These are phyloP conservation scores for Montipora capitata DNA, from an alignment of 92 coral and sea anemone species.

Conservation along the genomic window DNA sequence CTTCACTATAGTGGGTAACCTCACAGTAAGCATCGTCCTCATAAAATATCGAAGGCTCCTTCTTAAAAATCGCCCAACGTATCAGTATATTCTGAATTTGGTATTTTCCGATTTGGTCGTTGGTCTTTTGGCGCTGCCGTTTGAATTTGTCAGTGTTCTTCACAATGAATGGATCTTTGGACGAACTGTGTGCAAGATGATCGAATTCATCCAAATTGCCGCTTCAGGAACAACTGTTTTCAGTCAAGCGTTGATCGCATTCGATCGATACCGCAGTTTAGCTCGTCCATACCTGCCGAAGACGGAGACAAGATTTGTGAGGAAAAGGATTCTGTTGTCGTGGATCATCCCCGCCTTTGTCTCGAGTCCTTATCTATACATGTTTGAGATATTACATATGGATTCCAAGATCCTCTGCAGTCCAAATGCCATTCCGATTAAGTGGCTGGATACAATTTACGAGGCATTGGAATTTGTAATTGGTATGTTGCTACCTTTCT, in stretches of 20 bases:
- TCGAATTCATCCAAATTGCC: slow-evolving; percentile 75
- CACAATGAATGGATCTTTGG: slow-evolving; percentile 74
- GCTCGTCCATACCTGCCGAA: slow-evolving; percentile 76
- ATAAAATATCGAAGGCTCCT: slow-evolving; percentile 2
- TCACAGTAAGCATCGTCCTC: slow-evolving; percentile 5
- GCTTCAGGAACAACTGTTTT: slow-evolving; percentile 71
- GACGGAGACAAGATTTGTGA: slow-evolving; percentile 53
- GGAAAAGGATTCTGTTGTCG: slow-evolving; percentile 57
- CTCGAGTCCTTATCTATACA: slow-evolving; percentile 67
- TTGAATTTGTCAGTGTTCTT: slow-evolving; percentile 58
- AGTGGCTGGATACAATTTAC: slow-evolving; percentile 73
- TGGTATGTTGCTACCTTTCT: slow-evolving; percentile 59
- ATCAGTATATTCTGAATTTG: slow-evolving; percentile 42
- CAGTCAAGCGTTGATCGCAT: slow-evolving; percentile 77
- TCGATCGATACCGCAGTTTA: slow-evolving; percentile 80
- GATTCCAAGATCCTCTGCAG: slow-evolving; percentile 64
- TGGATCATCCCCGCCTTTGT: slow-evolving; percentile 73
- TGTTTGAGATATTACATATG: slow-evolving; percentile 47
- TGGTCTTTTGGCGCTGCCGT: slow-evolving; percentile 60
- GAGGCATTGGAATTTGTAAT: slow-evolving; percentile 62
- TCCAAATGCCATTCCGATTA: slow-evolving; percentile 46
- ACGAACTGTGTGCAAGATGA: slow-evolving; percentile 59
- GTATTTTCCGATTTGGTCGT: slow-evolving; percentile 61
- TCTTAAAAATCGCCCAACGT: slow-evolving; percentile 55
- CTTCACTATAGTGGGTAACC: slow-evolving; percentile 17